These are phyloP conservation scores for Emydura subglobosa DNA, from an alignment of 2,113 vertebrate genomes.

Conservation along the genomic window DNA sequence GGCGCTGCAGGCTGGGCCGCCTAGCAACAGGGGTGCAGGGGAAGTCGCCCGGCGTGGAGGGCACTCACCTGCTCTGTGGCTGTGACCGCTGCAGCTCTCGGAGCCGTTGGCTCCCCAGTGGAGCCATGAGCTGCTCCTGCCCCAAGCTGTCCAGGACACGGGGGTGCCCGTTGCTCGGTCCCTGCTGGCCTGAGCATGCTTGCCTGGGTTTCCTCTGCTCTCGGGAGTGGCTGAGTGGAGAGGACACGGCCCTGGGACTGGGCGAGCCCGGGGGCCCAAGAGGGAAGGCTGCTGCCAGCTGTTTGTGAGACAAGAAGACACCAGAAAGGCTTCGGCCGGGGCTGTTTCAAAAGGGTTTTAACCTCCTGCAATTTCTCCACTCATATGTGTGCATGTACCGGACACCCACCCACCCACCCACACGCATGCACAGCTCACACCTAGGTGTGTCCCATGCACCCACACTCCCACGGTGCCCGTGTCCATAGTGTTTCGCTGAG, in stretches of 20 bases:
- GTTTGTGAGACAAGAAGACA: neutral
- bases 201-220: neutral
- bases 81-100: neutral
- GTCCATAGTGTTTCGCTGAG: neutral
- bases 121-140: neutral
- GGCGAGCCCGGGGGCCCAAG: neutral
- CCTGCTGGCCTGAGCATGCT: neutral
- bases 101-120: neutral
- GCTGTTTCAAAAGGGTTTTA: neutral
- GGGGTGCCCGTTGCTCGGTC: neutral
- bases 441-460: too few relatives aligned
- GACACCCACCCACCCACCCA: too few relatives aligned
- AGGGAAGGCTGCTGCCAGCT: neutral
- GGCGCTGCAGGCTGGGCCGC: neutral
- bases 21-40: neutral
- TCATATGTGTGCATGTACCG: too few relatives aligned
- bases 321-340: neutral
- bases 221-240: neutral
- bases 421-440: too few relatives aligned
- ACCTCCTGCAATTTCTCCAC: neutral
- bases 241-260: neutral
- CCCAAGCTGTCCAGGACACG: neutral
- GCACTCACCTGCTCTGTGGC: neutral
- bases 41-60: neutral
- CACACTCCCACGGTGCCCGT: neutral